These are phyloP conservation scores for Pteropus rufus DNA, from an alignment of 2,797 vertebrate species.

Conservation along the genomic window DNA sequence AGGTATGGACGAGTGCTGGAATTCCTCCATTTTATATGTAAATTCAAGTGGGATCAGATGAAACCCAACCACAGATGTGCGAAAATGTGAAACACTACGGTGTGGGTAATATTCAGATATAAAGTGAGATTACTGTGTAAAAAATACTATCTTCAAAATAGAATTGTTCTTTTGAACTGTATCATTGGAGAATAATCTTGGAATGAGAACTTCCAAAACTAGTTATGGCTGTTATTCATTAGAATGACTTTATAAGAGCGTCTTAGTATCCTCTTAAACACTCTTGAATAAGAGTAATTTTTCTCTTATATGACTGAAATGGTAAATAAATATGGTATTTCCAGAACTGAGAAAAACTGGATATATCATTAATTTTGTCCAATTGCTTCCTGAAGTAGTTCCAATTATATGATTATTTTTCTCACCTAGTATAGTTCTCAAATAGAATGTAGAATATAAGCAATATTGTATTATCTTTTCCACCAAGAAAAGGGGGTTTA, in stretches of 20 bases:
- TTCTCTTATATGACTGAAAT: neutral
- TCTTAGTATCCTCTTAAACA: neutral
- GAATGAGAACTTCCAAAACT: neutral
- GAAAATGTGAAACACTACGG: neutral
- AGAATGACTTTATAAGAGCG: constrained; percentile 11
- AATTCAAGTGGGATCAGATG: neutral
- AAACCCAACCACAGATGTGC: neutral
- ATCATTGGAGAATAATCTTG: neutral
- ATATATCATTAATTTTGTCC: neutral
- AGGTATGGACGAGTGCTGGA: neutral
- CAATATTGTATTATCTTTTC: neutral
- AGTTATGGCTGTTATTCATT: neutral
- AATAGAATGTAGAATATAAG: neutral
- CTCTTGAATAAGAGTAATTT: neutral
- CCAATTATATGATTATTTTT: neutral
- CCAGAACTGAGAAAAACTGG: neutral
- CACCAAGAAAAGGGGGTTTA: neutral
- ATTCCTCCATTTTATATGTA: neutral
- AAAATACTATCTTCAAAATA: neutral
- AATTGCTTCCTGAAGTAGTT: neutral
- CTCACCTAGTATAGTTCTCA: neutral
- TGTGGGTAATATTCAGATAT: neutral
- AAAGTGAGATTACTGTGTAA: neutral
- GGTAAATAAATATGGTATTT: neutral
- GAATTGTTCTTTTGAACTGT: neutral